These are phyloP conservation scores for Acanthochromis polyacanthus DNA, from an alignment of 2,113 vertebrate species.

Conservation along the genomic window DNA sequence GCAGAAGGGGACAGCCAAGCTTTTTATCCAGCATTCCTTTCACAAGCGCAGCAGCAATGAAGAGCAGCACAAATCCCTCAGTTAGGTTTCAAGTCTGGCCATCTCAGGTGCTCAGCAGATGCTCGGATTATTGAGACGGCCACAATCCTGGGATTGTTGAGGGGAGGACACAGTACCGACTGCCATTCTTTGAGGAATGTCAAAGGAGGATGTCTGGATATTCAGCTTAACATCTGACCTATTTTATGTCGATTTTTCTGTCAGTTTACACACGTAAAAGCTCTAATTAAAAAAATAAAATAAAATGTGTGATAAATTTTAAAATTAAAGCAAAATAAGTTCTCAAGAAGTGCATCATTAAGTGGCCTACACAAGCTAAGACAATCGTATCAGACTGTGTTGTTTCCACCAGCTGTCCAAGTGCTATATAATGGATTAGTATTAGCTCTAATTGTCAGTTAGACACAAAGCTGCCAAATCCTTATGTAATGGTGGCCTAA, in stretches of 20 bases:
- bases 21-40: constrained; percentile 49
- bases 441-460: constrained; percentile 74
- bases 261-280: not conserved
- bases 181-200: constrained; percentile 37
- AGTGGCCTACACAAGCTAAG: constrained; percentile 5
- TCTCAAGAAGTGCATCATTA: not conserved
- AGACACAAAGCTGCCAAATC: constrained; percentile 77
- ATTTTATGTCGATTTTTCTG: not conserved
- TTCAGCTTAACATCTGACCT: not conserved
- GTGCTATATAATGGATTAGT: constrained; percentile 70
- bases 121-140: constrained; percentile 61
- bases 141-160: constrained; percentile 64
- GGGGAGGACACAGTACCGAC: constrained; percentile 40
- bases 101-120: constrained; percentile 71
- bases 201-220: constrained; percentile 26
- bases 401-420: constrained; percentile 59
- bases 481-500: constrained; percentile 73
- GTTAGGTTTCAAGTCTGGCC: constrained; percentile 49
- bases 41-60: constrained; percentile 32
- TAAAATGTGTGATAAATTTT: not conserved
- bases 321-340: constrained; percentile 14
- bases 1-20: constrained; percentile 5
- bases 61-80: constrained; percentile 50
- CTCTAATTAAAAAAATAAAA: not conserved
- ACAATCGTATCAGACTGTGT: constrained; percentile 31